These are phyloP conservation scores for Bhutanitis thaidina DNA, from an alignment of 2,888 invertebrate species.

Conservation along the genomic window DNA sequence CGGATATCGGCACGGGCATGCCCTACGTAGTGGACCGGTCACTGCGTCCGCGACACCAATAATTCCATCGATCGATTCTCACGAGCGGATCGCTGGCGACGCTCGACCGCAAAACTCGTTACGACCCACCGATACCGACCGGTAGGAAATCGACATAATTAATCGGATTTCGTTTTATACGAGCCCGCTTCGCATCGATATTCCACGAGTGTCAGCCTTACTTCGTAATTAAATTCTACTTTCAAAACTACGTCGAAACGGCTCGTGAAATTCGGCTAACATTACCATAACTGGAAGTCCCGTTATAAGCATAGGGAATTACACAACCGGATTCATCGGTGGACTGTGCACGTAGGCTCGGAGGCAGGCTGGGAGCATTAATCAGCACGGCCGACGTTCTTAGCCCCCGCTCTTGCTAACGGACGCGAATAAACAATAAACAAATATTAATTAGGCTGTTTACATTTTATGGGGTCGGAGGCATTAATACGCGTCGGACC, in stretches of 20 bases:
- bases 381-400: slow-evolving; percentile 46
- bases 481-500: slow-evolving; percentile 51
- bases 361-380: slow-evolving; percentile 26
- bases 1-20: slow-evolving; percentile 26
- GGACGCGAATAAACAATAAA: slow-evolving; percentile 73
- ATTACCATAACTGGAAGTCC: slow-evolving; percentile 78
- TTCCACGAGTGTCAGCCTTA: slow-evolving; percentile 6
- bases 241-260: slow-evolving; percentile 58
- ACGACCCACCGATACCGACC: slow-evolving; percentile 28
- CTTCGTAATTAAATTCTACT: slow-evolving; percentile 60
- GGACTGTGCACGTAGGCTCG: slow-evolving; percentile 32
- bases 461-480: slow-evolving; percentile 55
- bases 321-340: slow-evolving; percentile 64
- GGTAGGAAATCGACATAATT: slow-evolving; percentile 45
- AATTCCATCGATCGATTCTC: slow-evolving; percentile 50
- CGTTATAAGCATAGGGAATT: slow-evolving; percentile 68
- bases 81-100: slow-evolving; percentile 40
- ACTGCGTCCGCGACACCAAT: slow-evolving; percentile 34
- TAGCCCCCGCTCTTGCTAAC: slow-evolving; percentile 64
- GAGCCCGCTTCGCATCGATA: slow-evolving; percentile 38
- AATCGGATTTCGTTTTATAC: slow-evolving; percentile 45
- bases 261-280: slow-evolving; percentile 70
- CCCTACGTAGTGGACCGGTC: not conserved
- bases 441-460: slow-evolving; percentile 70
- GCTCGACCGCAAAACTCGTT: slow-evolving; percentile 27